Percentiles rank a stretch among this genome's conserved stretches.
phyloP scores from a whole-genome alignment of 2,113 vertebrate genomes.

The Brachyistius frenatus region DNA sequence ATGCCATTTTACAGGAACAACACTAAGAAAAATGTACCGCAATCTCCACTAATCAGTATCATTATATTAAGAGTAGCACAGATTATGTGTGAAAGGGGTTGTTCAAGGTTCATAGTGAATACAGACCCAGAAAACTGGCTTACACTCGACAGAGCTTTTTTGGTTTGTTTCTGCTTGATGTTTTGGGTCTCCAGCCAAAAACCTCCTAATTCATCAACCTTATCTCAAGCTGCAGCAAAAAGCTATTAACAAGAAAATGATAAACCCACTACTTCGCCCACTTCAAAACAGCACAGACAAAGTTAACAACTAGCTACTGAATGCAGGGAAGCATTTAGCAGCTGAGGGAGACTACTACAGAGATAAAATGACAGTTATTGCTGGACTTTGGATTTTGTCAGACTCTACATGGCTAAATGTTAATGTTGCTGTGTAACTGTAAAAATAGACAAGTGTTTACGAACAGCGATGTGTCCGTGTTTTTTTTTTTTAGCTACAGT shows the following conservation, averaged over 20 bases:
- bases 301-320: neutral
- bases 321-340: neutral
- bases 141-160: neutral
- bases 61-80: neutral
- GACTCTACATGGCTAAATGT: too few relatives aligned
- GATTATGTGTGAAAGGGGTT: neutral
- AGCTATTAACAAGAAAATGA: neutral
- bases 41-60: neutral
- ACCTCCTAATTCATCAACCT: neutral
- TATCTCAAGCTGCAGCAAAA: neutral
- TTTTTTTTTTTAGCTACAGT: too few relatives aligned
- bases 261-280: neutral
- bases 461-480: too few relatives aligned
- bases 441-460: too few relatives aligned
- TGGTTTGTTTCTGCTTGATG: neutral
- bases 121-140: neutral
- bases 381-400: too few relatives aligned
- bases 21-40: neutral
- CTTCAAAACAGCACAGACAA: neutral
- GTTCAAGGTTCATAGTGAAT: neutral
- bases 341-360: too few relatives aligned
- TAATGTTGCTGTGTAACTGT: too few relatives aligned
- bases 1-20: neutral
- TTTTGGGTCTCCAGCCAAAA: neutral
- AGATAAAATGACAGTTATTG: too few relatives aligned